These are phyloP conservation scores for Odontamblyopus lacepedii DNA, from an alignment of 2,797 vertebrate genomes.

Conservation along the genomic window DNA sequence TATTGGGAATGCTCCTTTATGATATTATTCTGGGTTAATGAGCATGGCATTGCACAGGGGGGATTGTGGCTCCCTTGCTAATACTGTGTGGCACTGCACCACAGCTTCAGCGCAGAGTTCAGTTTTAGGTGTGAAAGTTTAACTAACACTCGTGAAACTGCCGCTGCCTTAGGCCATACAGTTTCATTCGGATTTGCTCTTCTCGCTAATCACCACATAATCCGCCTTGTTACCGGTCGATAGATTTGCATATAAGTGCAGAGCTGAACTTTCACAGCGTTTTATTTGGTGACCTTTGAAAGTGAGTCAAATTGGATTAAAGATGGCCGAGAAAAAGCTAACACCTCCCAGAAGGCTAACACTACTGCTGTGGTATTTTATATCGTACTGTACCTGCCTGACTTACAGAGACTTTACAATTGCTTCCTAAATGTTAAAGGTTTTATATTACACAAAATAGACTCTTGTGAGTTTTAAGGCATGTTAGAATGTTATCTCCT, in stretches of 20 bases:
- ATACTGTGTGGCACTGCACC: constrained; percentile 24
- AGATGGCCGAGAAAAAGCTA: constrained; percentile 6
- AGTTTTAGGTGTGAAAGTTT: constrained; percentile 21
- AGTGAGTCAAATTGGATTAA: constrained; percentile 14
- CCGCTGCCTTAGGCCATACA: neutral
- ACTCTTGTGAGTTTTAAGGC: too few species aligned
- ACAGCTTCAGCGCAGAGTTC: constrained; percentile 34
- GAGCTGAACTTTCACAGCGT: constrained; percentile 3
- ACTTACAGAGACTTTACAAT: neutral
- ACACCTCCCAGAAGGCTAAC: constrained; percentile 7
- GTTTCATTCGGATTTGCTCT: neutral
- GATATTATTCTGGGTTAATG: constrained; percentile 63
- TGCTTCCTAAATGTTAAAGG: too few species aligned
- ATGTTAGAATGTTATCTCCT: too few species aligned
- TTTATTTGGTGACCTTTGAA: constrained; percentile 12
- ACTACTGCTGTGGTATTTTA: neutral
- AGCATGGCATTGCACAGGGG: constrained; percentile 48
- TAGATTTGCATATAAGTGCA: constrained; percentile 9
- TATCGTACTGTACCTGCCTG: neutral
- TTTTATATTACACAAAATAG: too few species aligned
- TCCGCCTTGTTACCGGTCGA: constrained; percentile 12
- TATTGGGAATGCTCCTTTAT: constrained; percentile 60
- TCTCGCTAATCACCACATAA: constrained; percentile 7
- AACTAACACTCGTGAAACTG: constrained; percentile 18
- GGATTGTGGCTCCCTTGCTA: constrained; percentile 47